Conservation (phyloP, 2,113 vertebrate species). For the Zapus hudsonius region DNA sequence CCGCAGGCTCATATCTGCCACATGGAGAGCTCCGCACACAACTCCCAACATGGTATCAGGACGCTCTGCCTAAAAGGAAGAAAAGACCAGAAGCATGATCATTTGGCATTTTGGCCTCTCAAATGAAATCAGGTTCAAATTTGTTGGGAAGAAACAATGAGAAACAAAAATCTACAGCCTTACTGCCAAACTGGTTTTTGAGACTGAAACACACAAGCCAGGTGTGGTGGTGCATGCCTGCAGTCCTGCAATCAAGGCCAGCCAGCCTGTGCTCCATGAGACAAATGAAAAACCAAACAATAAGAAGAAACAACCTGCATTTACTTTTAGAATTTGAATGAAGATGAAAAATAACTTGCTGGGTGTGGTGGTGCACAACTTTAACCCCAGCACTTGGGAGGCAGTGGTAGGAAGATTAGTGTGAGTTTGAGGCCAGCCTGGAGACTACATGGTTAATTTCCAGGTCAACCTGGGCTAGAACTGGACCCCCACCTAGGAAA, state of each 20-base stretch:
- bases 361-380: too few species aligned
- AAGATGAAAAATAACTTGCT: neutral
- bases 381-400: too few species aligned
- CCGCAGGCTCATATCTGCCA: slow-evolving; percentile 95
- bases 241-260: neutral
- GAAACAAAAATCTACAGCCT: slow-evolving; percentile 15
- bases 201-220: neutral
- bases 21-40: slow-evolving; percentile 96
- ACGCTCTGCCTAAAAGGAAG: slow-evolving; percentile 91
- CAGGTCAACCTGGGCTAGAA: too few species aligned
- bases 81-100: neutral
- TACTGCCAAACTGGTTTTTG: slow-evolving; percentile 3
- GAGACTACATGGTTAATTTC: too few species aligned
- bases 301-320: neutral
- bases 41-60: slow-evolving; percentile 98
- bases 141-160: slow-evolving; percentile 7
- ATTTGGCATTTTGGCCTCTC: neutral
- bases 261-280: neutral
- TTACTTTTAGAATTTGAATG: slow-evolving; percentile 37
- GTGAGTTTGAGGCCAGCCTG: too few species aligned
- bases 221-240: neutral
- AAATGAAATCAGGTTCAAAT: slow-evolving; percentile 25
- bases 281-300: neutral
- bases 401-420: too few species aligned
- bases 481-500: too few species aligned